Evolutionary conservation across 1,140 invertebrate genomes (phyloP), one percentile per base, ranked within the genome.

Genomic region (Hetaerina americana): DNA sequence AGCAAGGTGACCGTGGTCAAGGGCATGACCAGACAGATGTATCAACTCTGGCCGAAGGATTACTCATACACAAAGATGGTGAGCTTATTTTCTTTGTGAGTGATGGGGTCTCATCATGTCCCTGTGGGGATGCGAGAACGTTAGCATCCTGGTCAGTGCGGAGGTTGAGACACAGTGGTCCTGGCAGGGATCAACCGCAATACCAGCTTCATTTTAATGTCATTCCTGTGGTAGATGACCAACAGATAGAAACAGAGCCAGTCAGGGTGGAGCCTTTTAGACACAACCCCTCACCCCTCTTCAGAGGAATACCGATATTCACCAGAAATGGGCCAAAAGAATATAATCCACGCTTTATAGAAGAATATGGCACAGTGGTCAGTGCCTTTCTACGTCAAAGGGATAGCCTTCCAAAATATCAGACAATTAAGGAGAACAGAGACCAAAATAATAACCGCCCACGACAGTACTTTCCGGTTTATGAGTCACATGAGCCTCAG

Each of bases 61-160:
- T 69, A 1, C 68, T 69, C 68, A 18, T 69, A 12, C 22, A 28
- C 24, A 69, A 8, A 69, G 26, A 28, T 27, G 68, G 28, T 25
- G 68, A 28, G n/a, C 28, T 69, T 69, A 18, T 27, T 27, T 69
- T 69, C 26, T 28, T 25, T 10, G 26, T 15, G 6, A 26, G 26
- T 18, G 18, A 18, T 26, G 28, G 26, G 28, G 28, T 22, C 15
- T 18, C 15, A 12, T 40, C 31, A 6, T 57, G 40, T 57, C 15
- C 2, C 22, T 57, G 40, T 57, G 40, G 22, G 10, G 40, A n/a
- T 5, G 40, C 40, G 3, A 57, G 22, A n/a, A 57, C 40, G 15
- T 10, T 57, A 68, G 76, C 76, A 0, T 74, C 74, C 15, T 76
- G 75, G 75, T 68, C 73, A 25, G 69, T 76, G 26, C 72, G 71